Evolutionary conservation across 2,113 vertebrate species (phyloP).

Genomic region (Coptodon rendalli): DNA sequence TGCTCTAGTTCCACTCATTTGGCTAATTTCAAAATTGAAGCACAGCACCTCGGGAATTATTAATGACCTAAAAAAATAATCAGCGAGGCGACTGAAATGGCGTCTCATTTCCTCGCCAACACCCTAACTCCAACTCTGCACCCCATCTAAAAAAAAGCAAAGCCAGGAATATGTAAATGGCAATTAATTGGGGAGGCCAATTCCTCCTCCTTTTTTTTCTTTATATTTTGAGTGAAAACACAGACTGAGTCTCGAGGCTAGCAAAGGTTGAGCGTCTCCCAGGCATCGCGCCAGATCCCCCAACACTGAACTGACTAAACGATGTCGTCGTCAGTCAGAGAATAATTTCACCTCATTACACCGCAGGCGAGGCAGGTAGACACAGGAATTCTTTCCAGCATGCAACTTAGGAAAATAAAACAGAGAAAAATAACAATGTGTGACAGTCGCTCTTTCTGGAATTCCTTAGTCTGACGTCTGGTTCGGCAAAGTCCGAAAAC

Average conservation of each 20-base stretch:
- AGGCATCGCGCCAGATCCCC: slow-evolving; percentile 72
- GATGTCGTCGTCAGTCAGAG: slow-evolving; percentile 50
- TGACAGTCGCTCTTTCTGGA: background rate
- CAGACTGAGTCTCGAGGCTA: slow-evolving; percentile 32
- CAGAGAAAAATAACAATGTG: slow-evolving; percentile 48
- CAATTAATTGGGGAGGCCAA: slow-evolving; percentile 79
- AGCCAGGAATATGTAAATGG: slow-evolving; percentile 86
- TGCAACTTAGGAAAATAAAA: slow-evolving; percentile 62
- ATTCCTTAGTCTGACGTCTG: background rate
- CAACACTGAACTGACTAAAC: slow-evolving; percentile 36
- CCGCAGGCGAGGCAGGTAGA: slow-evolving; percentile 77
- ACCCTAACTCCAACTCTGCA: background rate
- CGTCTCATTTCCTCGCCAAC: slow-evolving; percentile 57
- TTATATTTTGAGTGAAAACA: slow-evolving; percentile 88
- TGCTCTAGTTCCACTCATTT: slow-evolving; percentile 39
- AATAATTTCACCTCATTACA: slow-evolving; percentile 93
- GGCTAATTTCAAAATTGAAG: slow-evolving; percentile 71
- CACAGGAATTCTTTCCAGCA: slow-evolving; percentile 80
- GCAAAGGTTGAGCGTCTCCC: slow-evolving; percentile 52
- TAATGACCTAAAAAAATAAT: slow-evolving; percentile 84
- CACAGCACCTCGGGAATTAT: slow-evolving; percentile 65
- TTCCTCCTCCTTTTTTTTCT: slow-evolving; percentile 55
- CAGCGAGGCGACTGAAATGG: slow-evolving; percentile 64
- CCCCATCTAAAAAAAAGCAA: slow-evolving; percentile 62
- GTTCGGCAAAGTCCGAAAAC: background rate